These are phyloP conservation scores for Diogma glabrata DNA, from an alignment of 2,888 invertebrate species.

Conservation along the genomic window DNA sequence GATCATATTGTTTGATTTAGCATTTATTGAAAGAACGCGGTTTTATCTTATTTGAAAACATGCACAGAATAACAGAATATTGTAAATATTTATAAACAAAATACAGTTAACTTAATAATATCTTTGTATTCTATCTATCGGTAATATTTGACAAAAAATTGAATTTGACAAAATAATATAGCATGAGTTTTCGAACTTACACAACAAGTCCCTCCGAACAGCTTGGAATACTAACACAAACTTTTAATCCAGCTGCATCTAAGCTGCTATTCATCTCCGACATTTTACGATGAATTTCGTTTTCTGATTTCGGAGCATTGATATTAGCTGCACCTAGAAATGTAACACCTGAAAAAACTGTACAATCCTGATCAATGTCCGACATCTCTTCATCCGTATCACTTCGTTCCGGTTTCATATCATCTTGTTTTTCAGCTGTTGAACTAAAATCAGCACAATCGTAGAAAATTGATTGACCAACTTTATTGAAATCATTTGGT, in stretches of 20 bases:
- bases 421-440: slow-evolving; percentile 56
- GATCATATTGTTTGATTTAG: too few relatives aligned
- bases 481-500: slow-evolving; percentile 28
- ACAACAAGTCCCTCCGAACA: slow-evolving; percentile 87
- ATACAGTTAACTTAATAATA: too few relatives aligned
- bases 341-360: slow-evolving; percentile 84
- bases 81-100: too few relatives aligned
- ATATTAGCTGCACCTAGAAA: slow-evolving; percentile 88
- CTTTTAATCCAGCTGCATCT: slow-evolving; percentile 60
- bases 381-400: slow-evolving; percentile 70
- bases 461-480: slow-evolving; percentile 37
- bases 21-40: too few relatives aligned
- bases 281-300: slow-evolving; percentile 89
- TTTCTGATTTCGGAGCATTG: slow-evolving; percentile 83
- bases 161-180: neutral
- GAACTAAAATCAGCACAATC: slow-evolving; percentile 36
- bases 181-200: slow-evolving; percentile 51
- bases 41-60: too few relatives aligned
- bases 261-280: slow-evolving; percentile 69
- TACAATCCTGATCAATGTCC: slow-evolving; percentile 78
- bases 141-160: too few relatives aligned
- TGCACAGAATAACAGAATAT: too few relatives aligned
- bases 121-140: too few relatives aligned
- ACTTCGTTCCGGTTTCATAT: slow-evolving; percentile 58
- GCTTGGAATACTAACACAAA: slow-evolving; percentile 84